Evolutionary conservation across 1,140 invertebrate genomes (phyloP), one percentile per base, ranked within the genome.

Genomic region (Carposina sasakii): DNA sequence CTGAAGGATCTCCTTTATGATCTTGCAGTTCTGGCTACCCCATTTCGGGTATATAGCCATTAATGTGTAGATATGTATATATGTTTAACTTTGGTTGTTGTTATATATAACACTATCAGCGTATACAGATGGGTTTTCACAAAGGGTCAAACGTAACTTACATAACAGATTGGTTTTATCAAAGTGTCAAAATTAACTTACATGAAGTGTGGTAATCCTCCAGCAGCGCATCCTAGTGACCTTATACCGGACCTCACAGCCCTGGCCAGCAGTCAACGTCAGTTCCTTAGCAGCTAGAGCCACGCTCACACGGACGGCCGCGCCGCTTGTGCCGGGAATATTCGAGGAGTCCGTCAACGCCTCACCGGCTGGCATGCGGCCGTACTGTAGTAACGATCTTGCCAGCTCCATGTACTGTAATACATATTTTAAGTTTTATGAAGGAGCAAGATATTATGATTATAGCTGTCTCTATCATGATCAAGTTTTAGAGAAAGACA

Each of bases 161-260:
- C 0, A n/a, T 23, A 15, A 9, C 20, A 36, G 15, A 24, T 17
- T 31, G 34, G 28, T 22, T 26, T 28, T 44, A 6, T 43, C 37
- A 26, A 33, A n/a, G n/a, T n/a, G n/a, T n/a, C n/a, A n/a, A n/a
- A n/a, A 20, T 15, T 17, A 50, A 86, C 88, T 90, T 82, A 96
- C 94, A 60, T 93, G 92, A 51, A 92, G 84, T 0, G 92, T 95
- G 17, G 94, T 97, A n/a, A 99, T 96, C 58, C 96, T 88, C 97
- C 97, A 99, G 65, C 96, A 98, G 57, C 94, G 89, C 92, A 99
- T 98, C 58, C 96, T 88, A 1, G 96, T 98, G 3, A 98, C 94
- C 85, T 96, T 94, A 73, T 97, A 98, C 63, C 89, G 87, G 12
- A 92, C 91, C 81, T 98, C 96, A 94, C 95, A 69, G 88, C 89